Percentiles rank a stretch among this genome's conserved stretches.
Evolutionary conservation across 2,113 vertebrate species (phyloP).

Genomic region (Lipotes vexillifer): DNA sequence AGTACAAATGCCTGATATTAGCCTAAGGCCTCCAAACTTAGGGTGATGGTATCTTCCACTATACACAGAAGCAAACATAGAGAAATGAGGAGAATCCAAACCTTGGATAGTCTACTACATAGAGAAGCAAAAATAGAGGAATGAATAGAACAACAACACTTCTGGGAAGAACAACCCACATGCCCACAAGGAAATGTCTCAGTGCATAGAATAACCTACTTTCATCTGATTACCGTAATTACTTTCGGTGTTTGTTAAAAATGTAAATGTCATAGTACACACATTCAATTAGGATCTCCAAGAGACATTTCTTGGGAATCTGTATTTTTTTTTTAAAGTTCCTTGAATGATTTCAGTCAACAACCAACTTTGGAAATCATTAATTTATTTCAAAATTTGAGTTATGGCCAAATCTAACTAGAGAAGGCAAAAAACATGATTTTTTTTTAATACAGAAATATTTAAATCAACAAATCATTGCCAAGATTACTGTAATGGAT

Average conservation of each 20-base stretch:
- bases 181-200: constrained; percentile 43
- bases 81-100: not conserved
- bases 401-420: not conserved
- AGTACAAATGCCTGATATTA: not conserved
- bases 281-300: not conserved
- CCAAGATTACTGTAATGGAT: not conserved
- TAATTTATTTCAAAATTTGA: not conserved
- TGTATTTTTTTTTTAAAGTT: not conserved
- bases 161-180: constrained; percentile 58
- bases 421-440: not conserved
- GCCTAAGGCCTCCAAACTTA: not conserved
- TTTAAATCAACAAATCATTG: not conserved
- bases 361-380: not conserved
- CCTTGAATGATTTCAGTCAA: not conserved
- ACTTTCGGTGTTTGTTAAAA: not conserved
- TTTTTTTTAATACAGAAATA: not conserved
- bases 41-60: not conserved
- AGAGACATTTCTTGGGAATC: not conserved
- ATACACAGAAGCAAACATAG: not conserved
- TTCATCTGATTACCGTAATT: not conserved
- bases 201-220: not conserved
- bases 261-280: not conserved
- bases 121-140: not conserved
- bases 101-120: not conserved
- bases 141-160: not conserved